Conservation (phyloP, 2,888 invertebrate species). For the Bembecia ichneumoniformis region DNA sequence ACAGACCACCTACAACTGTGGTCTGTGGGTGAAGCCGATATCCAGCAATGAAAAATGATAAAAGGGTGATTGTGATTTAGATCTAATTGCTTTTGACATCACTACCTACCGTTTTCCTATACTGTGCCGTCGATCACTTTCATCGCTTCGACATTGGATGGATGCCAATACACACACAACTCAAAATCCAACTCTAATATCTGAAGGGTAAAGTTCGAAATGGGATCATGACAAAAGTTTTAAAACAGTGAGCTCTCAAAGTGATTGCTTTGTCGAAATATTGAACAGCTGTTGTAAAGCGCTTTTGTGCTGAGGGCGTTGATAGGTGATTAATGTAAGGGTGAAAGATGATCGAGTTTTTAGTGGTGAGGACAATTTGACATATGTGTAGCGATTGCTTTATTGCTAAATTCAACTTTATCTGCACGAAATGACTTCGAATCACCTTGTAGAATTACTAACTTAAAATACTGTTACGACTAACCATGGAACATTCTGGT, state of each 20-base stretch:
- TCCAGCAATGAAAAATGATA: too few species aligned
- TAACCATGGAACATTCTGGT: too few species aligned
- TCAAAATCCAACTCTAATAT: neutral
- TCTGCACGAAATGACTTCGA: too few species aligned
- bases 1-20: too few species aligned
- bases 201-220: neutral
- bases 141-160: neutral
- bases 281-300: neutral
- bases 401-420: too few species aligned
- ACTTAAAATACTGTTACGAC: too few species aligned
- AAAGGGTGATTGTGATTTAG: too few species aligned
- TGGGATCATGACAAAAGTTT: neutral
- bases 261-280: neutral
- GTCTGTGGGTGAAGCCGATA: too few species aligned
- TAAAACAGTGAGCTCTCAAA: neutral
- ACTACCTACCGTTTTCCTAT: neutral
- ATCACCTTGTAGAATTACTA: too few species aligned
- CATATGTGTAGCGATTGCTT: neutral
- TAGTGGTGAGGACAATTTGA: neutral
- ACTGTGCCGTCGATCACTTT: neutral
- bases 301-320: neutral
- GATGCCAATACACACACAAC: neutral
- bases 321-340: neutral
- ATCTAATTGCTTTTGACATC: neutral
- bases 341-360: neutral